Base-by-base conservation (phyloP, 2,113 vertebrate species). In the Lichenostomus cassidix region DNA sequence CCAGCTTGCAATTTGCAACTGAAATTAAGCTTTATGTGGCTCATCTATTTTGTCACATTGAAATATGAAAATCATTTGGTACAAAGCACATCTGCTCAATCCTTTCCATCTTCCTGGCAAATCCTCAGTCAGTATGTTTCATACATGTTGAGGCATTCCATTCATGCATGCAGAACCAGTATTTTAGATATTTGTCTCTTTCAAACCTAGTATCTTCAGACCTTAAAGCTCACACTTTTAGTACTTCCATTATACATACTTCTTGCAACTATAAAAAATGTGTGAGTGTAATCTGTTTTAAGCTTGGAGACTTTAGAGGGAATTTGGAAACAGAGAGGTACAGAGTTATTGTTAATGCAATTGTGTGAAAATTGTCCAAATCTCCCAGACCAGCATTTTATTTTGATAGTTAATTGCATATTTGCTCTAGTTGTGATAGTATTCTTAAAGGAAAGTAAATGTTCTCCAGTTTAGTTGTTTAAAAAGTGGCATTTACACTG, bases 21-120 rank as follows among this genome's bases (percentile, higher is more conserved):
- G 97, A 98, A 98, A 98, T 98, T 98, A 98, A 96, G 94, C 95
- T 98, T 98, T 98, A 97, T 97, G 98, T 98, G 97, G 94, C 96
- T 98, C 97, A 98, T 98, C 97, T 97, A 97, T 98, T 98, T 98
- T 98, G 98, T 98, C 98, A 98, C 94, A 97, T 97, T 98, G 98
- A 98, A 98, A 98, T 98, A 98, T 98, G 97, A 98, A 97, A 98
- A 98, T 98, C 95, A 44, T 98, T 98, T 97, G 77, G 92, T 98
- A 96, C 91, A 95, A 97, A 97, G 92, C 97, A 92, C 97, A 98
- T 98, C 98, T 98, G 98, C 97, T 97, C 74, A 31, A 35, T 96
- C 96, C 82, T 92, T 97, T 87, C 91, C 86, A 49, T 89, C 62
- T 97, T 95, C 76, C 71, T 50, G 56, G 94, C 33, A 96, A 97